These are phyloP conservation scores for Belgica antarctica DNA, from an alignment of 2,888 invertebrate genomes.

Conservation along the genomic window DNA sequence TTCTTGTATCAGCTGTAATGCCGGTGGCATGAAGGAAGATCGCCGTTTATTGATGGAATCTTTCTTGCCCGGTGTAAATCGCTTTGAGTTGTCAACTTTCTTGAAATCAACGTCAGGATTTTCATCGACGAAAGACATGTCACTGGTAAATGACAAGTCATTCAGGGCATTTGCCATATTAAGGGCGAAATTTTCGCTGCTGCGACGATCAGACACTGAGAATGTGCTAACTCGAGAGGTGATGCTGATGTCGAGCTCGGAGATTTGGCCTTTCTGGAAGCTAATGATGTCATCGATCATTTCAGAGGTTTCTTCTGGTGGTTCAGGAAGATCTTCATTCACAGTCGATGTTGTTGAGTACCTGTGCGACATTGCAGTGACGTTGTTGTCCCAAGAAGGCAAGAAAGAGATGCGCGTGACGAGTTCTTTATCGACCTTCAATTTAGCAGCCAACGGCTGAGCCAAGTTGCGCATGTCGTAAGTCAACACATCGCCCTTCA, in stretches of 20 bases:
- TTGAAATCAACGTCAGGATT: neutral
- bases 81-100: neutral
- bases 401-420: slow-evolving; percentile 39
- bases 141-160: neutral
- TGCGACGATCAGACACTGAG: neutral
- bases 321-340: neutral
- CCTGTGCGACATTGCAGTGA: no score
- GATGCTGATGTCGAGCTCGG: slow-evolving; percentile 11
- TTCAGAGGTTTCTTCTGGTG: neutral
- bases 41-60: neutral
- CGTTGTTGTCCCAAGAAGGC: neutral
- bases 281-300: slow-evolving; percentile 26
- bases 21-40: neutral
- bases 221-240: slow-evolving; percentile 23
- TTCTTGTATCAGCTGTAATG: slow-evolving; percentile 5
- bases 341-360: neutral
- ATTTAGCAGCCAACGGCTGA: slow-evolving; percentile 48
- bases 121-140: neutral
- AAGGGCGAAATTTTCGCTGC: neutral
- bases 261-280: slow-evolving; percentile 13
- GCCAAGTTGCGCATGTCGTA: slow-evolving; percentile 52
- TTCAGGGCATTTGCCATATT: neutral
- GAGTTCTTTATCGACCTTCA: slow-evolving; percentile 47
- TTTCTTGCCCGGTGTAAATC: neutral
- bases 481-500: slow-evolving; percentile 53